A percentile compares a stretch with the other conserved stretches of the same genome.
These are phyloP conservation scores for Lordiphosa mommai DNA, from an alignment of 1,140 invertebrate genomes.

Conservation along the genomic window DNA sequence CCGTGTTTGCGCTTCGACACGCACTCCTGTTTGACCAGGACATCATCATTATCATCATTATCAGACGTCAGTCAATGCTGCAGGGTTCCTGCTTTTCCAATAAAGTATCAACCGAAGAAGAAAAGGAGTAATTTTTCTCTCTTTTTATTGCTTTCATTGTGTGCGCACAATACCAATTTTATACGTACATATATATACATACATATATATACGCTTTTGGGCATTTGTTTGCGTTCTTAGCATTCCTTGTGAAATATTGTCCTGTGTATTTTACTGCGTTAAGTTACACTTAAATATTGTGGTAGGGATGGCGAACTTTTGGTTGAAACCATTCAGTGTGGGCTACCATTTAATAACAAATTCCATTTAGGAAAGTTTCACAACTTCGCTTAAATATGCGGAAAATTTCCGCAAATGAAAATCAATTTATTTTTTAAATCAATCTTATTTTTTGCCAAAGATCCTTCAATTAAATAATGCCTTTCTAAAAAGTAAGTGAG, in stretches of 20 bases:
- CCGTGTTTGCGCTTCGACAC: constrained; percentile 34
- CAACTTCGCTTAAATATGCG: no score
- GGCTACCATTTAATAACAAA: no score
- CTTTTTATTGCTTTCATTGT: constrained; percentile 23
- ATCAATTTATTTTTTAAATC: no score
- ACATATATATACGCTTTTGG: constrained; percentile 1
- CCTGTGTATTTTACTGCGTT: constrained; percentile 27
- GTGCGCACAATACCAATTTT: background rate
- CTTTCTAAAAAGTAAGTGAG: no score
- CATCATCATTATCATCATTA: constrained; percentile 23
- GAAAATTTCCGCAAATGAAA: no score
- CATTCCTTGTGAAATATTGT: constrained; percentile 55
- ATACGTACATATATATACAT: constrained; percentile 3
- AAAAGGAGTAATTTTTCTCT: constrained; percentile 40
- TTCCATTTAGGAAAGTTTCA: no score
- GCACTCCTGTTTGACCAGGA: constrained; percentile 37
- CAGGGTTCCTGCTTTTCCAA: constrained; percentile 15
- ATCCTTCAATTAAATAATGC: no score
- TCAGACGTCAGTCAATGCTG: constrained; percentile 34
- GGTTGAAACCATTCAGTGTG: no score
- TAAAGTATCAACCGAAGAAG: constrained; percentile 24
- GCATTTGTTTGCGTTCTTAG: constrained; percentile 28
- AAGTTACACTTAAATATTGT: constrained; percentile 7
- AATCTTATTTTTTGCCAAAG: no score
- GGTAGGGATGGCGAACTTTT: constrained; percentile 29